These are phyloP conservation scores for Tichodroma muraria DNA, from an alignment of 2,113 vertebrate species.

Conservation along the genomic window DNA sequence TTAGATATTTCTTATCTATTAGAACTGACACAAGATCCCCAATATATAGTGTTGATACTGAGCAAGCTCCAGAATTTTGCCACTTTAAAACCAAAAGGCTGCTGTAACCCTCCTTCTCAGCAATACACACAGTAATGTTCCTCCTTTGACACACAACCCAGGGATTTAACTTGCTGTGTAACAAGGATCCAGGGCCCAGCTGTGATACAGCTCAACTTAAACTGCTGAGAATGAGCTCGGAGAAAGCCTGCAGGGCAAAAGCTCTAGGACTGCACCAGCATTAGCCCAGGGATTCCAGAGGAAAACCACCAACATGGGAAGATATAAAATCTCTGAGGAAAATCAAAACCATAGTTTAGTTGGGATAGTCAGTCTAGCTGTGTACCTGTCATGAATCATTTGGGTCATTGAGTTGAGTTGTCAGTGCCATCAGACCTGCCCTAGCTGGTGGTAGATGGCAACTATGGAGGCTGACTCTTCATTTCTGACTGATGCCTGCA, in stretches of 20 bases:
- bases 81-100: background rate
- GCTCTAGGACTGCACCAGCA: background rate
- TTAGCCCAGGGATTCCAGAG: background rate
- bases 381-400: background rate
- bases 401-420: background rate
- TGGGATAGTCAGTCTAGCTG: background rate
- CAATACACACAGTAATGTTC: background rate
- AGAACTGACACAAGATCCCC: background rate
- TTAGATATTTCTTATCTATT: background rate
- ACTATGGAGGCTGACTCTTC: background rate
- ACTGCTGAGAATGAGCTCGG: background rate
- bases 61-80: background rate
- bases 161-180: background rate
- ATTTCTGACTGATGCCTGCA: background rate
- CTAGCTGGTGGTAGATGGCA: background rate
- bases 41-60: background rate
- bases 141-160: background rate
- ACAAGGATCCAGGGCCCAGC: background rate
- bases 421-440: background rate
- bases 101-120: background rate
- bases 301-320: background rate
- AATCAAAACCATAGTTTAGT: background rate
- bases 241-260: background rate
- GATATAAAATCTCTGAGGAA: background rate
- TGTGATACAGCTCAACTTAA: background rate